These are phyloP conservation scores for Drosophila nr. medialis DNA, from an alignment of 2,888 invertebrate genomes.

Conservation along the genomic window DNA sequence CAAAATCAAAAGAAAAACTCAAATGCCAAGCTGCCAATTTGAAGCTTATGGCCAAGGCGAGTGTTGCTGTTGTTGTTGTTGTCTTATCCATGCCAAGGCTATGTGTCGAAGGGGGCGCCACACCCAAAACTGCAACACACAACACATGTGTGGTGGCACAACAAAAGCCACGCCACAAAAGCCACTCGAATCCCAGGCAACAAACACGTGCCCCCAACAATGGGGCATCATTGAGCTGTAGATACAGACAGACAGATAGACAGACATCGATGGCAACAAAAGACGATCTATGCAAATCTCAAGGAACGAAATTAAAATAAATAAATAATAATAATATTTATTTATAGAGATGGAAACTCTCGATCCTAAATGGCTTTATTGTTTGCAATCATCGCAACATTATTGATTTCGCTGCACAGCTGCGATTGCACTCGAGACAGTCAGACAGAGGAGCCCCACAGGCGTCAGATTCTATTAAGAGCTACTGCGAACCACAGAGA, in stretches of 20 bases:
- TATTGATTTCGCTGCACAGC: conserved; percentile 65
- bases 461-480: conserved; percentile 64
- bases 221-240: conserved; percentile 48
- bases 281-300: conserved; percentile 59
- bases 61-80: conserved; percentile 18
- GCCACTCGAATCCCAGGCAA: conserved; percentile 21
- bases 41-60: conserved; percentile 60
- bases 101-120: conserved; percentile 45
- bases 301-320: conserved; percentile 46
- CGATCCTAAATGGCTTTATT: conserved; percentile 67
- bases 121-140: conserved; percentile 45
- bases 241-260: conserved; percentile 19
- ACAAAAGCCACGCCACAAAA: conserved; percentile 26
- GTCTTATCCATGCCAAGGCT: conserved; percentile 66
- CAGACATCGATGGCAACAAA: conserved; percentile 61
- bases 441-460: conserved; percentile 50
- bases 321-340: conserved; percentile 61
- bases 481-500: conserved; percentile 22
- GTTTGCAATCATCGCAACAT: conserved; percentile 59
- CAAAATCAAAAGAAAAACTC: conserved; percentile 20
- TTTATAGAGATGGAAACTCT: conserved; percentile 54
- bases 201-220: conserved; percentile 54
- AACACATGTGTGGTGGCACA: conserved; percentile 33
- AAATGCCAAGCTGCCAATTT: conserved; percentile 49
- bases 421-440: conserved; percentile 43